A percentile compares a stretch with the other conserved stretches of the same genome.
These are phyloP conservation scores for Triplophysa yarkandensis DNA, from an alignment of 2,797 vertebrate species.

Conservation along the genomic window DNA sequence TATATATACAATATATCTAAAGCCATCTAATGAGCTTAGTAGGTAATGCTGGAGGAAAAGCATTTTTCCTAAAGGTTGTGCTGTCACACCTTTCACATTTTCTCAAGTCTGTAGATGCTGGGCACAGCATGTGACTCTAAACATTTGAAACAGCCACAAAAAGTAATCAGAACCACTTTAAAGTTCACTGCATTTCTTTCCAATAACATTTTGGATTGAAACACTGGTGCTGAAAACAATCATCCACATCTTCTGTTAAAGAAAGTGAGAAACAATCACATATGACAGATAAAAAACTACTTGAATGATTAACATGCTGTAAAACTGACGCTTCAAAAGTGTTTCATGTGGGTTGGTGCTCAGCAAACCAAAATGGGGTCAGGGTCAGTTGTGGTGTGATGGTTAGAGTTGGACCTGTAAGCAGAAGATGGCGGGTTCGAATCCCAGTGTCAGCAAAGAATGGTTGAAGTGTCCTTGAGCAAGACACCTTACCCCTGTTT, in stretches of 20 bases:
- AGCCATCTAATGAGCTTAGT: not conserved
- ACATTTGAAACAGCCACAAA: conserved; percentile 5
- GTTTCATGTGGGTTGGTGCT: not conserved
- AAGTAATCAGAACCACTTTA: not conserved
- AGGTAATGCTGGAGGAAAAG: no score
- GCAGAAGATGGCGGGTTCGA: no score
- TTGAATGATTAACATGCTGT: conserved; percentile 9
- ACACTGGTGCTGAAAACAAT: not conserved
- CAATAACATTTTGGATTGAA: not conserved
- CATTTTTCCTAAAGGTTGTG: no score
- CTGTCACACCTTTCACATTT: not conserved
- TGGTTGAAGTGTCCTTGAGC: no score
- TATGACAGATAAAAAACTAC: not conserved
- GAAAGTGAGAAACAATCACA: not conserved
- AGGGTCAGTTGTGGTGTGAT: no score
- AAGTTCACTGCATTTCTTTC: not conserved
- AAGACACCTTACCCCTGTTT: no score
- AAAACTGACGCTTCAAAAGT: not conserved
- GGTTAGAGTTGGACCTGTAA: no score
- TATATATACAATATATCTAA: no score
- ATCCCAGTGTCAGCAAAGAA: no score
- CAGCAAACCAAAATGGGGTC: no score
- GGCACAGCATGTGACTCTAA: not conserved
- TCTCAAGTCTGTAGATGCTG: not conserved
- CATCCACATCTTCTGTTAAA: not conserved